Evolutionary conservation across 2,113 vertebrate genomes (phyloP).

Genomic region (Jaculus jaculus): DNA sequence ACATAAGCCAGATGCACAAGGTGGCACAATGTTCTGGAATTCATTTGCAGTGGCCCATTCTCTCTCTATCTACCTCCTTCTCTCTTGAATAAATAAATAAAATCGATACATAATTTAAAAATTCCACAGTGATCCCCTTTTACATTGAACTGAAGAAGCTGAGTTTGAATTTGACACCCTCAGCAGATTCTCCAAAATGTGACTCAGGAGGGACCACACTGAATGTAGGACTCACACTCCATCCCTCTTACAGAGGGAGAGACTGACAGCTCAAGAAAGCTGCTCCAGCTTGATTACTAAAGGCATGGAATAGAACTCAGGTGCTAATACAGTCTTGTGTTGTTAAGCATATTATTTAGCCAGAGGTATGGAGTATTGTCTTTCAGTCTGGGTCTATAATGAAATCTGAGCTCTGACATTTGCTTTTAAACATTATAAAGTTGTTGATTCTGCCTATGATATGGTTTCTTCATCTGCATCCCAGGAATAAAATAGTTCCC

Average conservation of each 20-base stretch:
- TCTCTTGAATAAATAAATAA: too few species aligned
- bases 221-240: not conserved
- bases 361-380: not conserved
- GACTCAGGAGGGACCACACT: not conserved
- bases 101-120: too few species aligned
- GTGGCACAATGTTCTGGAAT: too few species aligned
- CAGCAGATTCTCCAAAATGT: not conserved
- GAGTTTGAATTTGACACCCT: not conserved
- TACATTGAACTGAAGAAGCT: not conserved
- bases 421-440: not conserved
- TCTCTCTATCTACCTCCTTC: too few species aligned
- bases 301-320: not conserved
- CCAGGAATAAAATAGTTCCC: not conserved
- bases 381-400: not conserved
- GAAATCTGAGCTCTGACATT: not conserved
- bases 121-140: not conserved
- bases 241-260: not conserved
- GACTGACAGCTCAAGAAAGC: not conserved
- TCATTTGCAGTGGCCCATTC: too few species aligned
- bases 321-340: not conserved
- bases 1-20: too few species aligned
- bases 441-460: not conserved
- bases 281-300: slow-evolving; percentile 50
- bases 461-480: not conserved
- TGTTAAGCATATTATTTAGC: not conserved